These are phyloP conservation scores for Fopius arisanus DNA, from an alignment of 1,140 invertebrate species.

Conservation along the genomic window DNA sequence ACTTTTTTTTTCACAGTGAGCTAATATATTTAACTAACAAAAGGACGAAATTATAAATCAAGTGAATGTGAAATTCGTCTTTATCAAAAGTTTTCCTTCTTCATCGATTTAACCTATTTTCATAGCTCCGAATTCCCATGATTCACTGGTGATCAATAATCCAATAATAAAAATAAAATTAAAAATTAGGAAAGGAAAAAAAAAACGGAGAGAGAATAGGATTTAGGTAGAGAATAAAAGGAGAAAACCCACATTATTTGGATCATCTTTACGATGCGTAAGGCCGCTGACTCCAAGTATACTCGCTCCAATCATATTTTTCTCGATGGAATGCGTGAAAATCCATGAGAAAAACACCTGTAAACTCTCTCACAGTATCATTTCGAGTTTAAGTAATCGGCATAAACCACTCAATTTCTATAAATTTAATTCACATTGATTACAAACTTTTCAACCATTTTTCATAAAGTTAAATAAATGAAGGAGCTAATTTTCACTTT, in stretches of 20 bases:
- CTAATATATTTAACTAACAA: too few relatives aligned
- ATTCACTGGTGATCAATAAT: not conserved
- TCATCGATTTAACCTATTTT: slow-evolving; percentile 11
- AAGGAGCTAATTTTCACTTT: not conserved
- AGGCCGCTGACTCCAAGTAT: slow-evolving; percentile 38
- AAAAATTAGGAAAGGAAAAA: not conserved
- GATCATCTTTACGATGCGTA: slow-evolving; percentile 23
- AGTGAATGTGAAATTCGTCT: not conserved
- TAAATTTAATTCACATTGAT: not conserved
- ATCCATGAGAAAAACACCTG: slow-evolving; percentile 16
- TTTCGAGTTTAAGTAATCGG: not conserved
- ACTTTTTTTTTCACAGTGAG: too few relatives aligned
- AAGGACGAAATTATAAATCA: too few relatives aligned
- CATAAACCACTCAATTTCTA: not conserved
- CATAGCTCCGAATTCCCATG: not conserved
- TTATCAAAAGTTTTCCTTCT: not conserved
- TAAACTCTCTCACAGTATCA: not conserved
- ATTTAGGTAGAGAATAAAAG: too few relatives aligned
- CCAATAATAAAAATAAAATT: not conserved
- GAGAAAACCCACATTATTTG: slow-evolving; percentile 20
- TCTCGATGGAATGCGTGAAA: slow-evolving; percentile 23
- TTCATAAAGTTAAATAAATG: not conserved
- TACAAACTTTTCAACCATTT: not conserved
- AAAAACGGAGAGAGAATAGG: too few relatives aligned
- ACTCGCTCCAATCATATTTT: slow-evolving; percentile 27